phyloP scores from a whole-genome alignment of 1,140 invertebrate species.

The Bilobella aurantiaca region DNA sequence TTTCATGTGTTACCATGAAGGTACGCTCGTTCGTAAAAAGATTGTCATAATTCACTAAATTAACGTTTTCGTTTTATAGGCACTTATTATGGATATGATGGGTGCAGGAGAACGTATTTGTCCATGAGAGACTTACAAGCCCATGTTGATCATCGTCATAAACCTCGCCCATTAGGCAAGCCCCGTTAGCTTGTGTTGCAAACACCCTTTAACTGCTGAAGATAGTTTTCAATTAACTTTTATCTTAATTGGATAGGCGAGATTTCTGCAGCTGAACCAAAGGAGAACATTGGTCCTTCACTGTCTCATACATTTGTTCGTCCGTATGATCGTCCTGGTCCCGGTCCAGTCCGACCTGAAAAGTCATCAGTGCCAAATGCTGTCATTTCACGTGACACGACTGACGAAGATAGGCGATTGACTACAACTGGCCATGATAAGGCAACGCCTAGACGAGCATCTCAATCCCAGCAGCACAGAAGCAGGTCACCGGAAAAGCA shows the following conservation, averaged over 20 bases:
- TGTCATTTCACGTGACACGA: too few species aligned
- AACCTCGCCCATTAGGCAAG: conserved; percentile 18
- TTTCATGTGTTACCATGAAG: conserved; percentile 33
- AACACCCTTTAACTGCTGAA: neutral
- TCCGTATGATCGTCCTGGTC: neutral
- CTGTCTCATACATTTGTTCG: neutral
- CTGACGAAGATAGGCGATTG: too few species aligned
- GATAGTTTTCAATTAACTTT: too few species aligned
- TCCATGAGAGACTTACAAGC: conserved; percentile 32
- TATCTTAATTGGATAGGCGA: too few species aligned
- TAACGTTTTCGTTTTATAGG: conserved; percentile 11
- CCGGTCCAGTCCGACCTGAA: neutral
- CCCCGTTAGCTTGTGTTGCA: too few species aligned
- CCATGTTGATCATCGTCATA: conserved; percentile 33
- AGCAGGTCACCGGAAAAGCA: too few species aligned
- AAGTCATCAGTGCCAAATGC: too few species aligned
- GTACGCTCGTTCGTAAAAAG: neutral
- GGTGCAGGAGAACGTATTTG: conserved; percentile 32
- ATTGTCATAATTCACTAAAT: neutral
- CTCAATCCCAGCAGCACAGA: too few species aligned
- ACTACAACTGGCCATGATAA: too few species aligned
- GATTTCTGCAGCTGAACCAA: too few species aligned
- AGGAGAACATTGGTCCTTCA: neutral
- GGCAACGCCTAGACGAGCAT: too few species aligned
- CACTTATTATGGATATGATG: conserved; percentile 26